Conservation (phyloP, 1,140 invertebrate genomes). For the Semibalanus balanoides region DNA sequence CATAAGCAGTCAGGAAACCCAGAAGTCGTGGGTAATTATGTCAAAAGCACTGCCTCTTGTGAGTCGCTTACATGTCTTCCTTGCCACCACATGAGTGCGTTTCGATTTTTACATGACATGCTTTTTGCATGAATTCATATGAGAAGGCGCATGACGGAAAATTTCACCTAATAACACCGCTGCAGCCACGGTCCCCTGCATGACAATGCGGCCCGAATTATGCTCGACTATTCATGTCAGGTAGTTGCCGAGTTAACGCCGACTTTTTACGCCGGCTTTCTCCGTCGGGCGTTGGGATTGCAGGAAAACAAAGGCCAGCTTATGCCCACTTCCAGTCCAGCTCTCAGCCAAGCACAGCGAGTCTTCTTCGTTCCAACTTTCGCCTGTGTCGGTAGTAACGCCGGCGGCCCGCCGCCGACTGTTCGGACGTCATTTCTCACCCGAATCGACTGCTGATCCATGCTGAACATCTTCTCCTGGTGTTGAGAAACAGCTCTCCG, state of each 20-base stretch:
- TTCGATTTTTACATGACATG: too few relatives aligned
- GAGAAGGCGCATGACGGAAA: too few relatives aligned
- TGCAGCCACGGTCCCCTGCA: background rate
- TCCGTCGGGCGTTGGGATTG: background rate
- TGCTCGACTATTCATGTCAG: background rate
- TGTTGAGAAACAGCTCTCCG: background rate
- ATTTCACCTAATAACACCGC: background rate
- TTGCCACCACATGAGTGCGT: too few relatives aligned
- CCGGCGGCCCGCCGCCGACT: too few relatives aligned
- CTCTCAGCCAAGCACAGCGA: background rate
- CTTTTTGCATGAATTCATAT: too few relatives aligned
- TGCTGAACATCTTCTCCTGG: background rate
- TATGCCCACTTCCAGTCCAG: too few relatives aligned
- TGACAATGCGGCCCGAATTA: background rate
- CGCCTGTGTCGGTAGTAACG: background rate
- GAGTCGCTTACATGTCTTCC: too few relatives aligned
- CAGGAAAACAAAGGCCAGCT: background rate
- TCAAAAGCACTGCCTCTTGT: too few relatives aligned
- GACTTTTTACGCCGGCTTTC: background rate
- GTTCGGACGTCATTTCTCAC: background rate
- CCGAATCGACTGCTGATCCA: background rate
- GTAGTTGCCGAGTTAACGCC: background rate
- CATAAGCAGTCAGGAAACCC: too few relatives aligned
- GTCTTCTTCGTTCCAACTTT: background rate
- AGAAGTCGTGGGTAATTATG: too few relatives aligned